Evolutionary conservation across 35 echinoderm and acorn worm species (phyloP), one percentile per base, ranked within the genome.

Genomic region (Eucidaris tribuloides): DNA sequence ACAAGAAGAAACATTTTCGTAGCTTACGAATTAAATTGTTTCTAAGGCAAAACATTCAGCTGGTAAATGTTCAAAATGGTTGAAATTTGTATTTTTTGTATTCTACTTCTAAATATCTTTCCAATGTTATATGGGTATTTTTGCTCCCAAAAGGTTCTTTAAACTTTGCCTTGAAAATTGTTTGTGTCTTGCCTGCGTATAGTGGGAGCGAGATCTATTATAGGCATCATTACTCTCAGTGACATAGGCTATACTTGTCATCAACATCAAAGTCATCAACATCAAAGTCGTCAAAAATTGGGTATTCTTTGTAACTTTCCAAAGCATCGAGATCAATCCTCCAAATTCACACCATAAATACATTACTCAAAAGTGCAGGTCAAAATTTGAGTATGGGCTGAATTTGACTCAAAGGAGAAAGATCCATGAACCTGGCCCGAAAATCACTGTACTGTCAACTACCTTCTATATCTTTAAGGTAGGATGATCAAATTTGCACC

Each of bases 171-270:
- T 62, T 62, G n/a, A 62, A 62, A 62, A 62, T 24, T 62, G 58
- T 17, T 62, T 62, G 55, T 62, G 58, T 62, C 58, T 62, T 3
- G 58, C 58, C 58, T 62, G 58, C 58, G 58, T 62, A 20, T 20
- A 62, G 58, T 62, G 58, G 55, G 29, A 62, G 58, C 58, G n/a
- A 62, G 58, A 62, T 62, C 55, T 58, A 58, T 62, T 62, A 62
- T 20, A 62, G 58, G 58, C 58, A 62, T 62, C n/a, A 62, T 31
- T 62, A 62, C 34, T 62, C 34, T 24, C 58, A 62, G 58, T 62
- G 58, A 31, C 58, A 24, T 62, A 29, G 58, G 58, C 58, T 29
- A 31, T 62, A 58, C 55, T 58, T 58, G 58, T 62, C 58, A 31
- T 62, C 58, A 62, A 62, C 58, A 62, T 20, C n/a, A 31, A 62